Evolutionary conservation across 2,797 vertebrate genomes (phyloP), one percentile per base, ranked within the genome.

Genomic region (Pempheris klunzingeri): DNA sequence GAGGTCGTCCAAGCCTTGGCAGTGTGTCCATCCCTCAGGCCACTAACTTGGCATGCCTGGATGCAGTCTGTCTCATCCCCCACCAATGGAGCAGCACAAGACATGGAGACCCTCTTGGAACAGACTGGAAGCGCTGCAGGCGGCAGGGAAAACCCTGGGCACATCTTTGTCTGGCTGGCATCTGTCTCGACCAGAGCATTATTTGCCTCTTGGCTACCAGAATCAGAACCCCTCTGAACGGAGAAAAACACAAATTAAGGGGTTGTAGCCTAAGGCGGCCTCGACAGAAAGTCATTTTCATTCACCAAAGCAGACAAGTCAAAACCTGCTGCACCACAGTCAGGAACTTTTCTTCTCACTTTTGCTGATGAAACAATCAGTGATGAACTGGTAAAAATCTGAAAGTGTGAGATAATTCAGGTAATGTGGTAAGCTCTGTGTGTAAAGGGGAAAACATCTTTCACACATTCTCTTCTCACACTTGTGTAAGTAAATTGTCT

Each of bases 11-110:
- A 32, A 55, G 66, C 34, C n/a, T 80, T 70, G 75, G 70, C 78
- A 64, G 28, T 2, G 20, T 71, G 44, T 74, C 43, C 26, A 8
- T 41, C 68, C 67, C 65, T 78, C 15, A 7, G 80, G 83, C 63
- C 49, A 49, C 44, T 52, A 32, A 47, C 61, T 90, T 89, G 89
- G 90, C 89, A 61, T 39, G 71, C 34, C 80, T 62, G 83, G 24
- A 53, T 49, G 49, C 87, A 80, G 77, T 88, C 90, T 90, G 83
- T 82, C 57, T 75, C 68, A 43, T 65, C 69, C 61, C 54, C 73
- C 46, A 73, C 69, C 81, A 63, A 28, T 28, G 65, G 70, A 69
- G 71, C 57, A 61, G 24, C 75, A 85, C 74, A 80, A 74, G 70
- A 77, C 65, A 57, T 6, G 2, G 34, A 78, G 47, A 65, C 59